Base-by-base conservation (phyloP, 2,113 vertebrate species). In the Corythaeola cristata region DNA sequence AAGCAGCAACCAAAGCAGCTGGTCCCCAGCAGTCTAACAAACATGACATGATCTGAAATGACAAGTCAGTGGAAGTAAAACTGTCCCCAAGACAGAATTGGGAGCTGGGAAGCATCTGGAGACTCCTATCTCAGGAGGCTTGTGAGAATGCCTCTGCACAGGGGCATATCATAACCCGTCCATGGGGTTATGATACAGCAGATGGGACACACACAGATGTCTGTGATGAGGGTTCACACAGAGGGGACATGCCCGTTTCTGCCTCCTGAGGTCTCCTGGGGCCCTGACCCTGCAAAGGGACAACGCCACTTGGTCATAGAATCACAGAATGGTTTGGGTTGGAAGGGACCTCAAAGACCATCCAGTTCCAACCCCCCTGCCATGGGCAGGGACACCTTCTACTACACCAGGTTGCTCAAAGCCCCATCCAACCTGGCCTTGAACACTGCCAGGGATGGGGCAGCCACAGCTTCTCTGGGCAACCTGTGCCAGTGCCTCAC, bases 91-190 rank as follows among this genome's bases (percentile, higher is more conserved):
- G 82, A 92, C 49, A 90, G 44, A 83, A 56, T 18, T 16, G n/a
- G n/a, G 67, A 76, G 56, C 60, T 30, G 56, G 50, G 81, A 56
- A 83, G 62, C 81, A 92, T 69, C 86, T 87, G 85, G 64, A 93
- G 76, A 22, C 60, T 88, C 22, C 41, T 47, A 0, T 33, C 47
- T 56, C 69, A 4, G 58, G 53, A 67, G 58, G 47, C 52, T 5
- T 33, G 41, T 37, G 47, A 63, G 28, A 62, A 67, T 16, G 47
- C 19, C 26, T 20, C 50, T 49, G 44, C 39, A 22, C 22, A 24
- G 45, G 26, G 33, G 20, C 11, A 23, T 3, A n/a, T n/a, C n/a
- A n/a, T n/a, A n/a, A n/a, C n/a, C n/a, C n/a, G 1, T 19, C 35
- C 33, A 3, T 3, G 16, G 62, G 52, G 58, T 64, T 37, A 9